Percentiles rank a stretch among this genome's conserved stretches.
These are phyloP conservation scores for Columba janthina DNA, from an alignment of 2,113 vertebrate genomes.

Conservation along the genomic window DNA sequence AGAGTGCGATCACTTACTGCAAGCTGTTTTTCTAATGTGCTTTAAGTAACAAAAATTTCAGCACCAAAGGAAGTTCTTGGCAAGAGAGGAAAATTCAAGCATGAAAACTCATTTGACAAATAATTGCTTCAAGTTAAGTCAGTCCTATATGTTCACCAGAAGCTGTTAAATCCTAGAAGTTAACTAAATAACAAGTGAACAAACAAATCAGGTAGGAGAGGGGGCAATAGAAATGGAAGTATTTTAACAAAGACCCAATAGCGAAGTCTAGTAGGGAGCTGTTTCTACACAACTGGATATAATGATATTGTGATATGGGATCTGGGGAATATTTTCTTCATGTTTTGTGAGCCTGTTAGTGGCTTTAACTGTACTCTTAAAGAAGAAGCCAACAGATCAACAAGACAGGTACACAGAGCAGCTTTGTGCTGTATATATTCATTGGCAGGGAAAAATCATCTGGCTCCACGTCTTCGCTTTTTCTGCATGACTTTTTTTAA, in stretches of 20 bases:
- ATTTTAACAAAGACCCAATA: background rate
- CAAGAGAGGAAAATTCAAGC: background rate
- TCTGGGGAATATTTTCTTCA: background rate
- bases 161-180: background rate
- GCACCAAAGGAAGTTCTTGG: background rate
- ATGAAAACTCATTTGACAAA: conserved; percentile 36
- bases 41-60: background rate
- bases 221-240: background rate
- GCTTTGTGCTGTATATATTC: background rate
- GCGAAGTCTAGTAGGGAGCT: background rate
- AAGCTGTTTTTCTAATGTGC: background rate
- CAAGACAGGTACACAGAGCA: background rate
- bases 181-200: conserved; percentile 7
- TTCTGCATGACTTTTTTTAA: background rate
- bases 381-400: background rate
- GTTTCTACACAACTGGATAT: background rate
- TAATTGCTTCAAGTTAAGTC: conserved; percentile 5
- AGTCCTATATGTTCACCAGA: background rate
- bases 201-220: background rate
- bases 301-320: background rate
- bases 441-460: background rate
- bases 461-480: background rate
- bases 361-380: background rate
- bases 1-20: background rate
- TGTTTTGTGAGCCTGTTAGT: background rate